Evolutionary conservation across 2,888 invertebrate genomes (phyloP).

Genomic region (Nudaria mundana): DNA sequence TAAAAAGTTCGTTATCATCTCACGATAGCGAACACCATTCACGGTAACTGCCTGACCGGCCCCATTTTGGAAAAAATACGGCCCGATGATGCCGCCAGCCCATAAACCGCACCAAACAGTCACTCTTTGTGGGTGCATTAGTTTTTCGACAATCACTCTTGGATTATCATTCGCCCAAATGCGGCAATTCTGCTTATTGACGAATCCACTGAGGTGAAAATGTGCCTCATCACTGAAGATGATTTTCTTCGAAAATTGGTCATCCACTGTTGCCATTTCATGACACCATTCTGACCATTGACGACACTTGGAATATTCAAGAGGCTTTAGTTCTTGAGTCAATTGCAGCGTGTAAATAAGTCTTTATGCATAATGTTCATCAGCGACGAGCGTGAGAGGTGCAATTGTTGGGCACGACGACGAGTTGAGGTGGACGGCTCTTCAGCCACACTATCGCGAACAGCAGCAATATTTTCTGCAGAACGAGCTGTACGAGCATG

Average conservation of each 20-base stretch:
- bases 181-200: constrained; percentile 39
- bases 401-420: constrained; percentile 4
- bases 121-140: constrained; percentile 41
- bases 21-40: background rate
- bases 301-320: constrained; percentile 2
- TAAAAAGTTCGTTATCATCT: constrained; percentile 2
- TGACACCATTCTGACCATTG: constrained; percentile 12
- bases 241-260: background rate
- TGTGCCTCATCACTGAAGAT: constrained; percentile 17
- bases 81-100: constrained; percentile 44
- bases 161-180: constrained; percentile 15
- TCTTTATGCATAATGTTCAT: constrained; percentile 8
- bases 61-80: constrained; percentile 22
- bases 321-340: constrained; percentile 16
- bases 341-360: constrained; percentile 18
- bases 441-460: constrained; percentile 15
- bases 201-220: constrained; percentile 34
- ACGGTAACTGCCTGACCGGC: constrained; percentile 14
- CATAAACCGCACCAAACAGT: constrained; percentile 53
- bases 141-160: constrained; percentile 13
- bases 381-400: constrained; percentile 2
- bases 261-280: background rate
- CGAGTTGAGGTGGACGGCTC: constrained; percentile 14
- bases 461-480: constrained; percentile 16
- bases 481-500: background rate